These are phyloP conservation scores for Lepus oiostolus DNA, from an alignment of 2,797 vertebrate genomes.

Conservation along the genomic window DNA sequence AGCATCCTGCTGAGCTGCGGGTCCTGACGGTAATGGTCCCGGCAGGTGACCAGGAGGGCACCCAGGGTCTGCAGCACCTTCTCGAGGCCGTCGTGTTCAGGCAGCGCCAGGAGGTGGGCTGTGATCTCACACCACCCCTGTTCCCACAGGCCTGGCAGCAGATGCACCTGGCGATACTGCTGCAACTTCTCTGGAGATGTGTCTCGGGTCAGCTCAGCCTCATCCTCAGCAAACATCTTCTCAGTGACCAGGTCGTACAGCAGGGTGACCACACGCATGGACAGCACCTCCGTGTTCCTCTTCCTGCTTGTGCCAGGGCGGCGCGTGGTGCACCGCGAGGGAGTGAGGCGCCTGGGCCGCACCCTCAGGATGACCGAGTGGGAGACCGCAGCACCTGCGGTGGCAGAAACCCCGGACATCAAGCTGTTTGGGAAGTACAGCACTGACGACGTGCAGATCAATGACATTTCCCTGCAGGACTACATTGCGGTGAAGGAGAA, in stretches of 20 bases:
- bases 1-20: constrained; percentile 86
- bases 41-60: constrained; percentile 91
- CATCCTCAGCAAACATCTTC: constrained; percentile 84
- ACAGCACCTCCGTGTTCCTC: neutral
- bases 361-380: constrained; percentile 93
- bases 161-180: constrained; percentile 92
- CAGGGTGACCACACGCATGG: too few species aligned
- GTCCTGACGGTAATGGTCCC: constrained; percentile 89
- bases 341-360: neutral
- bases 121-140: constrained; percentile 94
- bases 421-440: constrained; percentile 98
- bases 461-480: constrained; percentile 97
- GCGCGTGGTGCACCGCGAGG: too few species aligned
- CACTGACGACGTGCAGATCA: constrained; percentile 97
- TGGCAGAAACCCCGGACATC: constrained; percentile 96
- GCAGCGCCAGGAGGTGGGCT: constrained; percentile 90
- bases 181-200: constrained; percentile 89
- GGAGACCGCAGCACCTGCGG: constrained; percentile 94
- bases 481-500: constrained; percentile 98
- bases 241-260: too few species aligned
- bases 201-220: constrained; percentile 80
- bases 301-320: too few species aligned
- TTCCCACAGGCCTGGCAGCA: constrained; percentile 91
- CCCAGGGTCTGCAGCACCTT: constrained; percentile 93
- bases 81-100: constrained; percentile 94